Evolutionary conservation across 2,113 vertebrate species (phyloP).

Genomic region (Acinonyx jubatus): DNA sequence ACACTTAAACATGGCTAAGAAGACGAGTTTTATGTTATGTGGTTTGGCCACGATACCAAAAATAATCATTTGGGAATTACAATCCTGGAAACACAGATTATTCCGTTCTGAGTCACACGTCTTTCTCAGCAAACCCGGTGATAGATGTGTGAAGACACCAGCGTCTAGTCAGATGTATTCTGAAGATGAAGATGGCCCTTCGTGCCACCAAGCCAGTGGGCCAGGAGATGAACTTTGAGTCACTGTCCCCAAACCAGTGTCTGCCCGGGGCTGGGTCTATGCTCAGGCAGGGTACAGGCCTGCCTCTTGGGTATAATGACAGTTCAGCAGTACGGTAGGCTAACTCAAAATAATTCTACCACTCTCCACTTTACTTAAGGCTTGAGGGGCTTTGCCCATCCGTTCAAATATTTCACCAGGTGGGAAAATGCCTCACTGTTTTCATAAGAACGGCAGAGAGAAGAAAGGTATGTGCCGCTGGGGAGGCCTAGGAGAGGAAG

Average conservation of each 20-base stretch:
- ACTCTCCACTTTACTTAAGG: background rate
- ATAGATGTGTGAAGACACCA: too few species aligned
- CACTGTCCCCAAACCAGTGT: too few species aligned
- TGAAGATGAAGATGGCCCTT: background rate
- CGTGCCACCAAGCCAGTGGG: accelerated
- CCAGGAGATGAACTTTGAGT: background rate
- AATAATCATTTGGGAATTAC: background rate
- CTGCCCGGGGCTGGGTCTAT: background rate
- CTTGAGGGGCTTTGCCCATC: background rate
- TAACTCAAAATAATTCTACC: background rate
- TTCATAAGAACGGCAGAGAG: background rate
- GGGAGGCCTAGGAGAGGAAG: background rate
- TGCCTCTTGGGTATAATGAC: background rate
- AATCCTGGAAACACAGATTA: background rate
- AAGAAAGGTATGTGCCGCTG: background rate
- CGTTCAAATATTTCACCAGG: background rate
- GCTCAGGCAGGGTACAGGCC: too few species aligned
- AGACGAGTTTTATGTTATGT: background rate
- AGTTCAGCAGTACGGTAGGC: background rate
- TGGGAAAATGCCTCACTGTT: background rate
- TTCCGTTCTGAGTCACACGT: background rate
- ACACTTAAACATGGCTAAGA: background rate
- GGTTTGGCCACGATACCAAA: background rate
- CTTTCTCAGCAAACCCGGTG: background rate
- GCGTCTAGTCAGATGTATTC: background rate